These are phyloP conservation scores for Drosophila paulistorum DNA, from an alignment of 1,140 invertebrate species.

Conservation along the genomic window DNA sequence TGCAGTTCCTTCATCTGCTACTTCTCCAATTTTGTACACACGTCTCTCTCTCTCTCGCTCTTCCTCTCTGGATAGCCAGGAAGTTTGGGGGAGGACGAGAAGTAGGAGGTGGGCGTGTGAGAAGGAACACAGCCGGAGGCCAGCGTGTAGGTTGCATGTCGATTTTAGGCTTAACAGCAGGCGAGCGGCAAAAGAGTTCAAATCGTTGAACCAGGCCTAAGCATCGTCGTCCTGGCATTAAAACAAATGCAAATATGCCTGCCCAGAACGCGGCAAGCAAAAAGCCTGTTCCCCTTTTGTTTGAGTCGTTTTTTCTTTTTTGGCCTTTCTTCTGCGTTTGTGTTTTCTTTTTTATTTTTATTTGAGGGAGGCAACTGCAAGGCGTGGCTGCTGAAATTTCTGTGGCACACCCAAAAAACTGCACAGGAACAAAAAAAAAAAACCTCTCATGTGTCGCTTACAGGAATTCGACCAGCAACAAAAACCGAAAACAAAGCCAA, in stretches of 20 bases:
- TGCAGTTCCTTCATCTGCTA: background rate
- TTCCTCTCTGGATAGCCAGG: background rate
- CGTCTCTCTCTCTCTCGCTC: background rate
- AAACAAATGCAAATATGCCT: constrained; percentile 49
- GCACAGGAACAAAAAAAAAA: background rate
- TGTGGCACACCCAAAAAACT: background rate
- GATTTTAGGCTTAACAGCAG: constrained; percentile 60
- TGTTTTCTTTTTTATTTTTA: background rate
- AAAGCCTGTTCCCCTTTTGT: constrained; percentile 41
- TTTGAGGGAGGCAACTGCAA: constrained; percentile 10
- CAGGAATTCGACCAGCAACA: background rate
- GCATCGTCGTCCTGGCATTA: constrained; percentile 47
- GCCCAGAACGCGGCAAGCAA: constrained; percentile 35
- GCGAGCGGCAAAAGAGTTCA: constrained; percentile 47
- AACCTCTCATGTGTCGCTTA: constrained; percentile 15
- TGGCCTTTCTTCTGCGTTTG: background rate
- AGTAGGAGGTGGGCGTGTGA: constrained; percentile 20
- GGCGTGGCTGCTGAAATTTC: constrained; percentile 29
- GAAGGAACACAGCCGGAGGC: constrained; percentile 43
- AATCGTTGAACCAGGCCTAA: constrained; percentile 32
- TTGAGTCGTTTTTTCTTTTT: constrained; percentile 28
- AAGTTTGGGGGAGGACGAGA: background rate
- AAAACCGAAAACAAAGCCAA: background rate
- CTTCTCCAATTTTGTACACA: constrained; percentile 13
- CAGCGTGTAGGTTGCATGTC: constrained; percentile 52